Conservation (phyloP, 2,113 vertebrate species). For the Fulmarus glacialis region DNA sequence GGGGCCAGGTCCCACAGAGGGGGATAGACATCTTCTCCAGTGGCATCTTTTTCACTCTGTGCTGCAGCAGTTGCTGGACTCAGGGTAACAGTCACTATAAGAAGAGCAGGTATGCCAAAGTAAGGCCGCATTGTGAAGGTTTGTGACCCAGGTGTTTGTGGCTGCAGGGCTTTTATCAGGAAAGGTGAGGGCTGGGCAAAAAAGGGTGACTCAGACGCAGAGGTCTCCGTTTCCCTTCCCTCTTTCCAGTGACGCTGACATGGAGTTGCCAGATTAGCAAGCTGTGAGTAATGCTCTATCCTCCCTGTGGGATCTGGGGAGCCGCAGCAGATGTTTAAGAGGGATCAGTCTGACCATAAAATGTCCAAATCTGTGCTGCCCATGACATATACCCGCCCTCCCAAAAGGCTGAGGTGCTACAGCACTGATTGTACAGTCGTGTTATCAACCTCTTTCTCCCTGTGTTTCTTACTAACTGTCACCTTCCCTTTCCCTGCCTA, state of each 20-base stretch:
- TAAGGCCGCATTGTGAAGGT: not conserved
- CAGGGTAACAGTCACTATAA: not conserved
- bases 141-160: not conserved
- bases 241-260: not conserved
- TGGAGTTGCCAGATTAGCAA: not conserved
- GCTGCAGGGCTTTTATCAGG: constrained; percentile 29
- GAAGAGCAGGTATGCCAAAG: not conserved
- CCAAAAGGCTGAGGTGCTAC: not conserved
- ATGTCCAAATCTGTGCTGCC: not conserved
- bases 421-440: fast-evolving
- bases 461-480: not conserved
- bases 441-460: fast-evolving
- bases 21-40: constrained; percentile 44
- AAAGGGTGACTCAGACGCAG: not conserved
- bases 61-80: fast-evolving
- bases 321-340: not conserved
- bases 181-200: not conserved
- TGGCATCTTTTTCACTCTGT: fast-evolving
- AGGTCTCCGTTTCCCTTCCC: not conserved
- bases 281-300: not conserved
- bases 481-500: not conserved
- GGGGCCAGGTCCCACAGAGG: constrained; percentile 76
- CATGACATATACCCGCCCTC: fast-evolving
- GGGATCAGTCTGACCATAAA: not conserved
- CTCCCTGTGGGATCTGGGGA: not conserved